These are phyloP conservation scores for Selenia dentaria DNA, from an alignment of 2,888 invertebrate genomes.

Conservation along the genomic window DNA sequence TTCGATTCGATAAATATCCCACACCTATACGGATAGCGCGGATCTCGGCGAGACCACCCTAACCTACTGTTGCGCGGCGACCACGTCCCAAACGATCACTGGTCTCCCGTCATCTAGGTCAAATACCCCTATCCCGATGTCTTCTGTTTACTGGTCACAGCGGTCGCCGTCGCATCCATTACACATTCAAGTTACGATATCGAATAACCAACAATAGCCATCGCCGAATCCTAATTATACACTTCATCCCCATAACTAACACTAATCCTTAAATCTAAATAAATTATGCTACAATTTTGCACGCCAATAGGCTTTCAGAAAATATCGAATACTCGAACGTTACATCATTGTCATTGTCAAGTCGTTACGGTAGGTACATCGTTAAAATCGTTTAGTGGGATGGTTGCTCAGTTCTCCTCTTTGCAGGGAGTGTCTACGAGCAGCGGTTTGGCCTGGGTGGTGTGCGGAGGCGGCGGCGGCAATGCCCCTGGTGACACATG, in stretches of 20 bases:
- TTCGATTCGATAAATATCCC: conserved; percentile 79
- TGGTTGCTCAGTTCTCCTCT: conserved; percentile 65
- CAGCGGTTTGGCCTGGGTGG: conserved; percentile 66
- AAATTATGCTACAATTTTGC: conserved; percentile 69
- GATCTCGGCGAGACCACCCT: conserved; percentile 62
- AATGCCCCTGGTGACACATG: conserved; percentile 42
- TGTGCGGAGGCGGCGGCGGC: conserved; percentile 56
- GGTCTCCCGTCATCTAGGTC: too few relatives aligned
- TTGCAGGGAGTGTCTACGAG: conserved; percentile 76
- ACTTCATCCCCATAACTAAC: conserved; percentile 73
- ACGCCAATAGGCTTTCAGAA: conserved; percentile 72
- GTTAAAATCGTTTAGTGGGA: conserved; percentile 42
- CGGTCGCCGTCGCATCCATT: conserved; percentile 52
- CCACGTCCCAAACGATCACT: conserved; percentile 32
- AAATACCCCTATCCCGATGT: too few relatives aligned
- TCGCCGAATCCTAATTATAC: conserved; percentile 67
- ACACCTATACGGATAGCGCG: conserved; percentile 74
- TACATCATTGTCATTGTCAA: conserved; percentile 45
- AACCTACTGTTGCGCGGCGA: conserved; percentile 60
- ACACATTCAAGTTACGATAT: conserved; percentile 70
- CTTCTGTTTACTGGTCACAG: background rate
- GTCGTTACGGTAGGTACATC: conserved; percentile 36
- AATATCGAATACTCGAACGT: conserved; percentile 59
- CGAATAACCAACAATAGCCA: conserved; percentile 75
- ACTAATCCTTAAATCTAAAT: conserved; percentile 60